Conservation (phyloP, 2,113 vertebrate species). For the Colinus virginianus region DNA sequence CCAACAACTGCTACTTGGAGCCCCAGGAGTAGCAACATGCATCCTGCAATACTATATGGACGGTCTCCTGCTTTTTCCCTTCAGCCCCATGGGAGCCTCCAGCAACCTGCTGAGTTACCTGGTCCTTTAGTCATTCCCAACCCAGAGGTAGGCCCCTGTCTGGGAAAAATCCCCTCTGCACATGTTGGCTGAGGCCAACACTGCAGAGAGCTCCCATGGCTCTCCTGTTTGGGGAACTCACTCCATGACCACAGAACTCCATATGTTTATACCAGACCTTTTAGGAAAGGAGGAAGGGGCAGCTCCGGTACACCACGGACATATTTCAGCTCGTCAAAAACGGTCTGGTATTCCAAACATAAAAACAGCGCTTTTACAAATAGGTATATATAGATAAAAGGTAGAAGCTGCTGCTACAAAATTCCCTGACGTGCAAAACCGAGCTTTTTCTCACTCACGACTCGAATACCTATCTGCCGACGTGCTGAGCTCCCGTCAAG, state of each 20-base stretch:
- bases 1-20: background rate
- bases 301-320: background rate
- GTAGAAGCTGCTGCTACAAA: background rate
- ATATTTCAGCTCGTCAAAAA: background rate
- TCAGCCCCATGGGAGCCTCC: background rate
- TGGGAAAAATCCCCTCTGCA: background rate
- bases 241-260: background rate
- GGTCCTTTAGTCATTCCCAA: conserved; percentile 18
- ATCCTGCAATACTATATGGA: background rate
- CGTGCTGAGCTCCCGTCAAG: background rate
- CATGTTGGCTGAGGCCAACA: background rate
- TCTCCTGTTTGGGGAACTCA: background rate
- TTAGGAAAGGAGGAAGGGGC: background rate
- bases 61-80: background rate
- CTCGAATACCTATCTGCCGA: background rate
- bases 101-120: conserved; percentile 37
- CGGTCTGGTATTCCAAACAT: background rate
- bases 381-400: background rate
- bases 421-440: background rate
- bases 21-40: background rate
- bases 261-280: background rate
- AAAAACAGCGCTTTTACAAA: background rate
- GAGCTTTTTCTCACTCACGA: background rate
- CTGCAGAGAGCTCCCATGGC: background rate
- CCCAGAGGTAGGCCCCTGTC: background rate